These are phyloP conservation scores for Anthrax anthrax DNA, from an alignment of 2,888 invertebrate genomes.

Conservation along the genomic window DNA sequence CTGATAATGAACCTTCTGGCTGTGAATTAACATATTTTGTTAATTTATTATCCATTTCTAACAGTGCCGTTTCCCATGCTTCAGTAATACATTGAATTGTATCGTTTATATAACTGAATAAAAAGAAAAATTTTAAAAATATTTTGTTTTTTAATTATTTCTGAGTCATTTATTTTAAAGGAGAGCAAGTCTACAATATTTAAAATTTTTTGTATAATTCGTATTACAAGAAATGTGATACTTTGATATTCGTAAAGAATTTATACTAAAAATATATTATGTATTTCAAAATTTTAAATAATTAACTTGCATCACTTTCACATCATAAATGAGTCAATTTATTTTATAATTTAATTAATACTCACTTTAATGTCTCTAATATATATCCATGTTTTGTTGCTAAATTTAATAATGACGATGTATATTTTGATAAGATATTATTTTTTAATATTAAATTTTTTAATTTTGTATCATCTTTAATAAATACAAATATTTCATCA, in stretches of 20 bases:
- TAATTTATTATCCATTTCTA: slow-evolving; percentile 89
- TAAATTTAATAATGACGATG: slow-evolving; percentile 36
- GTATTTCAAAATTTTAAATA: too few relatives aligned
- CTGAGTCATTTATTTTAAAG: too few relatives aligned
- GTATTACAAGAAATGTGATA: too few relatives aligned
- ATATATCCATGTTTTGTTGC: slow-evolving; percentile 64
- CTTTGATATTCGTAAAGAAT: too few relatives aligned
- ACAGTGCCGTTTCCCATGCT: slow-evolving; percentile 85
- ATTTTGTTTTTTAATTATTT: too few relatives aligned
- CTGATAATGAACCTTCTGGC: slow-evolving; percentile 68
- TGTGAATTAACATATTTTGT: slow-evolving; percentile 72
- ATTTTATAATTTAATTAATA: neutral
- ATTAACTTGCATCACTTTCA: too few relatives aligned
- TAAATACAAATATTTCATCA: slow-evolving; percentile 49
- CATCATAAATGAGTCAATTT: neutral
- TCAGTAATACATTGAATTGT: slow-evolving; percentile 72
- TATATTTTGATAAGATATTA: slow-evolving; percentile 24
- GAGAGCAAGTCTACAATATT: too few relatives aligned
- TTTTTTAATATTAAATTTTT: slow-evolving; percentile 38
- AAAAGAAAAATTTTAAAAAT: neutral
- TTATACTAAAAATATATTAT: too few relatives aligned
- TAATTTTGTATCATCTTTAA: slow-evolving; percentile 46
- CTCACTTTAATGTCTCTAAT: slow-evolving; percentile 45
- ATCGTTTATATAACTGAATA: slow-evolving; percentile 44
- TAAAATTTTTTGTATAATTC: neutral